A percentile compares a stretch with the other conserved stretches of the same genome.
Evolutionary conservation across 2,888 invertebrate genomes (phyloP).

Genomic region (Ichneumoninae sp.): DNA sequence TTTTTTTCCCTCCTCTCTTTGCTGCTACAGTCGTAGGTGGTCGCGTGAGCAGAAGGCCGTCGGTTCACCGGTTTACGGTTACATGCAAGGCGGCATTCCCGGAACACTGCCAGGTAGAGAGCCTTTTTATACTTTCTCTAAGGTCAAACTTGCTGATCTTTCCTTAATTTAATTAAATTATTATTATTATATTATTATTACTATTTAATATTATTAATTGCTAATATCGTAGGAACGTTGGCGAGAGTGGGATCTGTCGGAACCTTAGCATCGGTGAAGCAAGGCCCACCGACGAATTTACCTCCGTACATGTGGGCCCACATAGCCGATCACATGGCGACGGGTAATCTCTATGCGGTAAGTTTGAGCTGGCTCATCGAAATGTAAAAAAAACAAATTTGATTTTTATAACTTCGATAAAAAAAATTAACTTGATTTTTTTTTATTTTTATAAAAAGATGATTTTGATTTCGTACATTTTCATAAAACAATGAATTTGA

Average conservation of each 20-base stretch:
- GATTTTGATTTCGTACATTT: not conserved
- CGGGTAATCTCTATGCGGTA: constrained; percentile 93
- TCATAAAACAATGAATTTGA: not conserved
- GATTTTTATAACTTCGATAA: not conserved
- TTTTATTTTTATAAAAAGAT: not conserved
- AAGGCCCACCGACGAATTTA: constrained; percentile 81
- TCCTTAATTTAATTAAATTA: not conserved
- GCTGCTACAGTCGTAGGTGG: constrained; percentile 91
- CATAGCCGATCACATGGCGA: constrained; percentile 94
- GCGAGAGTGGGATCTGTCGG: constrained; percentile 82
- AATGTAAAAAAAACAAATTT: not conserved
- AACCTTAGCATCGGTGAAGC: constrained; percentile 81
- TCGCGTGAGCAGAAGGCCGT: constrained; percentile 93
- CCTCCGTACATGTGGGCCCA: constrained; percentile 95
- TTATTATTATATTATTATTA: not conserved
- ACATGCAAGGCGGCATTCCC: constrained; percentile 88
- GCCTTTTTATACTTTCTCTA: constrained; percentile 9
- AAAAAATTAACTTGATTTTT: not conserved
- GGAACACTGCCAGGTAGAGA: constrained; percentile 80
- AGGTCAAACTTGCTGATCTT: not conserved
- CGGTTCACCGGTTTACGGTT: constrained; percentile 94
- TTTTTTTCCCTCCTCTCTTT: constrained; percentile 8
- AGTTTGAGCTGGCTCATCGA: constrained; percentile 76
- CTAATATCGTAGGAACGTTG: constrained; percentile 71
- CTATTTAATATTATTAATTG: constrained; percentile 12